Base-by-base conservation (phyloP, 2,888 invertebrate genomes). In the Mechanitis messenoides region DNA sequence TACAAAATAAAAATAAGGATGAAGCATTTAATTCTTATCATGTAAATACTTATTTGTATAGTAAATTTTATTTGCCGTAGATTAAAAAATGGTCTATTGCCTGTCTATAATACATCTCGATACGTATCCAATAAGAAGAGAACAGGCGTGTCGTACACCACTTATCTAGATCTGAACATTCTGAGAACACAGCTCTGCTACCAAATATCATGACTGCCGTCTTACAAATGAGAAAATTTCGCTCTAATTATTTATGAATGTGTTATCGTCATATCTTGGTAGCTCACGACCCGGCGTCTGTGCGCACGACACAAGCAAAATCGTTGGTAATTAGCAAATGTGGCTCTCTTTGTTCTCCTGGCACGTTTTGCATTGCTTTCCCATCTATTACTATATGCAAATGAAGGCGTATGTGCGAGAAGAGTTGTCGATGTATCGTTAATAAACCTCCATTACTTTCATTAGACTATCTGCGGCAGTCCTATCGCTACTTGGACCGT, bases 201-300 rank as follows among this genome's bases (percentile, higher is more conserved):
- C 88, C 88, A 88, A 90, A 90, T 90, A 90, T 90, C 90, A 87
- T 87, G 89, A 83, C 87, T 87, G 84, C 85, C 84, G 87, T 86
- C 85, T 87, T 89, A 90, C 90, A 90, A 90, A 90, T 90, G 90
- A 89, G 90, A 90, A 90, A 90, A 90, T 89, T 90, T 90, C 84
- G 86, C 88, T 90, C 90, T 90, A 90, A 90, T 90, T 90, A 90
- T 90, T 90, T 90, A 90, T 90, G 90, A 90, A 89, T 90, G 90
- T 88, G 89, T 89, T 90, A 90, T 90, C 90, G 80, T 89, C 87
- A 90, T 89, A 90, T 90, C 89, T 88, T 75, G 71, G 74, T 81
- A 80, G 84, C 89, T 88, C 90, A 89, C 90, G 89, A 89, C 83
- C 87, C 87, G 78, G 85, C 86, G 84, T 80, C 86, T 85, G 85